These are phyloP conservation scores for Mustelus asterias DNA, from an alignment of 2,113 vertebrate genomes.

Conservation along the genomic window DNA sequence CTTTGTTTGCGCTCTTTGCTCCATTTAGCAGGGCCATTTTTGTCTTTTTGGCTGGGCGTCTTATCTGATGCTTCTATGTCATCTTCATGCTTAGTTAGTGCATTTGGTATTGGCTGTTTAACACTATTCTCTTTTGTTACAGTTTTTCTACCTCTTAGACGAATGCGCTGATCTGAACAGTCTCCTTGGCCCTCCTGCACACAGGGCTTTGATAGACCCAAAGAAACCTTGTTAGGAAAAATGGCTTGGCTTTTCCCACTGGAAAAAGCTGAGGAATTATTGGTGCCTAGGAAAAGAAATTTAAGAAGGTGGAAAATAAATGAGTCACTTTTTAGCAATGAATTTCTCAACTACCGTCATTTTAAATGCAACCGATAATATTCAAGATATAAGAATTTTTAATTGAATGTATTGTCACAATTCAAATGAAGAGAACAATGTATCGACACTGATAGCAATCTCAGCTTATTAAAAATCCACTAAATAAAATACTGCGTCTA, in stretches of 20 bases:
- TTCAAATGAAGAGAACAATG: background rate
- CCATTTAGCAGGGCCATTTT: background rate
- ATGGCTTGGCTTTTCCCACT: background rate
- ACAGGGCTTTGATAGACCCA: background rate
- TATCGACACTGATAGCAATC: background rate
- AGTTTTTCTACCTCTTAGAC: background rate
- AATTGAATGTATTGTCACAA: background rate
- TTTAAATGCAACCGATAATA: background rate
- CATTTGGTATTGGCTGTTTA: background rate
- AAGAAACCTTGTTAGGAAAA: background rate
- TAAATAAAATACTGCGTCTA: background rate
- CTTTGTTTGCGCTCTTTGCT: background rate
- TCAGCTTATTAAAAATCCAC: background rate
- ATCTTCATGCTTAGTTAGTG: background rate
- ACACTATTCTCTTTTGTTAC: background rate
- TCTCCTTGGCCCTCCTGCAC: background rate
- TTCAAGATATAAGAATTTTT: background rate
- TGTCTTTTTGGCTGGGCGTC: background rate
- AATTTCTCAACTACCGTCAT: background rate
- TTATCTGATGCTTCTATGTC: background rate
- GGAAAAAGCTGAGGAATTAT: background rate
- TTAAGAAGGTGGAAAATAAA: background rate
- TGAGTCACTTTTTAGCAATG: background rate
- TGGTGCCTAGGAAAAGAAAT: constrained; percentile 13
- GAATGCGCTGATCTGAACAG: background rate